These are phyloP conservation scores for Orchestes rusci DNA, from an alignment of 2,888 invertebrate species.

Conservation along the genomic window DNA sequence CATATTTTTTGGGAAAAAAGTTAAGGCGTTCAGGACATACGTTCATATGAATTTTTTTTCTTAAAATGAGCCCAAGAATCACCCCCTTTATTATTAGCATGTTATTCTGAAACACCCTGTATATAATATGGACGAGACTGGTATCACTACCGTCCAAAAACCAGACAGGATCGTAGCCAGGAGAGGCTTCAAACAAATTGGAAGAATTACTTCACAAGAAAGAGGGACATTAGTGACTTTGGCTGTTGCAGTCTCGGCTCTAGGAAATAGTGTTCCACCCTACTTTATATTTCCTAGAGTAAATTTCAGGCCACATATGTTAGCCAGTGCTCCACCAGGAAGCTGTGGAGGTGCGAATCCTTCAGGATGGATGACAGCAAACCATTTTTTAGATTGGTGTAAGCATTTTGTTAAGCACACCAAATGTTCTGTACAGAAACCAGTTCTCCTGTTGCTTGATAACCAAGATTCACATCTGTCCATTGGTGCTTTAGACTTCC, in stretches of 20 bases:
- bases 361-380: slow-evolving; percentile 29
- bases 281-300: slow-evolving; percentile 37
- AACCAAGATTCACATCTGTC: slow-evolving; percentile 11
- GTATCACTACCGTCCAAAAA: slow-evolving; percentile 39
- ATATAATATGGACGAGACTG: slow-evolving; percentile 38
- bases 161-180: slow-evolving; percentile 36
- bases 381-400: slow-evolving; percentile 21
- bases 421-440: slow-evolving; percentile 7
- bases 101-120: no score
- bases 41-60: no score
- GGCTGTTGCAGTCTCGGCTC: slow-evolving; percentile 27
- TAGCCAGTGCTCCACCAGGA: slow-evolving; percentile 30
- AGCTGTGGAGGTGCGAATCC: slow-evolving; percentile 25
- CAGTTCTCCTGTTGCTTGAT: slow-evolving; percentile 9
- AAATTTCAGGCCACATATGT: slow-evolving; percentile 24
- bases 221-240: slow-evolving; percentile 35
- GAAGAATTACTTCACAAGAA: slow-evolving; percentile 37
- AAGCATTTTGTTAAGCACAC: slow-evolving; percentile 25
- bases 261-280: slow-evolving; percentile 31
- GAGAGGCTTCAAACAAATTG: slow-evolving; percentile 38
- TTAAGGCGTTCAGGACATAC: no score
- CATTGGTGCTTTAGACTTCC: slow-evolving; percentile 4
- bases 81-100: no score
- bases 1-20: no score
- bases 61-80: no score